phyloP scores from a whole-genome alignment of 92 coral and sea anemone species.

The Scolanthus callimorphus region DNA sequence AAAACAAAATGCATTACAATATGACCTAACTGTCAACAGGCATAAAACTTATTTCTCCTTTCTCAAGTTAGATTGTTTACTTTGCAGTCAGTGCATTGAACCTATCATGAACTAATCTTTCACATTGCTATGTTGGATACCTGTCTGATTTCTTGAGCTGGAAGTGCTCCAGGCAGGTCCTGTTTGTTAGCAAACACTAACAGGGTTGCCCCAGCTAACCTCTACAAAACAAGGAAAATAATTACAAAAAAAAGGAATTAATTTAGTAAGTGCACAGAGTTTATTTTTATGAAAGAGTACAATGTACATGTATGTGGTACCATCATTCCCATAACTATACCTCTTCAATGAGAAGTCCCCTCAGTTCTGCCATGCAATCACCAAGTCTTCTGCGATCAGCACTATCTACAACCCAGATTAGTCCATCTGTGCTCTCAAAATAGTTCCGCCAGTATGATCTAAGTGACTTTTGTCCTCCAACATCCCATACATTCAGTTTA shows the following conservation, averaged over 20 bases:
- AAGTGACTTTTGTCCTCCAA: conserved; percentile 97
- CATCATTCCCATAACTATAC: too few relatives aligned
- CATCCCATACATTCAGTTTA: conserved; percentile 98
- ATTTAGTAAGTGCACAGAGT: neutral
- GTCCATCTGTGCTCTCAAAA: conserved; percentile 99
- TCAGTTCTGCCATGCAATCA: conserved; percentile 77
- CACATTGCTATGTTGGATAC: too few relatives aligned
- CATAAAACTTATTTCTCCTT: too few relatives aligned
- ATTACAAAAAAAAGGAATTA: neutral
- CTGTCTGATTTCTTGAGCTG: conserved; percentile 89
- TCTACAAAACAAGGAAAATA: conserved; percentile 30
- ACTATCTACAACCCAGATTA: conserved; percentile 98
- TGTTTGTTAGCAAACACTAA: conserved; percentile 99
- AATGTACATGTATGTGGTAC: too few relatives aligned
- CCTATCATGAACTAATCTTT: too few relatives aligned
- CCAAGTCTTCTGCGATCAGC: conserved; percentile 83
- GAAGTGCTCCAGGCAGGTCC: conserved; percentile 90
- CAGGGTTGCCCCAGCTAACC: conserved; percentile 93
- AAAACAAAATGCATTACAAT: too few relatives aligned
- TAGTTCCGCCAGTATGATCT: conserved; percentile 99
- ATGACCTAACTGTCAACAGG: too few relatives aligned
- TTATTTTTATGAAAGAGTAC: neutral
- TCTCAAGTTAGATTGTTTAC: too few relatives aligned
- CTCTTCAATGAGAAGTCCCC: conserved; percentile 86
- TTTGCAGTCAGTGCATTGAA: too few relatives aligned